Evolutionary conservation across 2,888 invertebrate genomes (phyloP).

Genomic region (Caenorhabditis plicata): DNA sequence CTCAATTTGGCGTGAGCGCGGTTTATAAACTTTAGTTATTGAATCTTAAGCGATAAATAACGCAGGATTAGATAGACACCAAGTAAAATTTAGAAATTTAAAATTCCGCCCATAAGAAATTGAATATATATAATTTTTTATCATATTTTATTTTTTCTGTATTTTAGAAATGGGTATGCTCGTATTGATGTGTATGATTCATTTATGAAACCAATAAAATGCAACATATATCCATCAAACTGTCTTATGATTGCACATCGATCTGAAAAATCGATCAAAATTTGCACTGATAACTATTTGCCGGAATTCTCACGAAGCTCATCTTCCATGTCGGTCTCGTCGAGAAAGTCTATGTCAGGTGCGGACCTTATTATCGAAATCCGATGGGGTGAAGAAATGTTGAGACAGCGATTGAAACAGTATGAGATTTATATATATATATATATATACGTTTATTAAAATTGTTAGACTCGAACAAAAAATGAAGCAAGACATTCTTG

Average conservation of each 20-base stretch:
- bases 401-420: conserved; percentile 5
- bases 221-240: not conserved
- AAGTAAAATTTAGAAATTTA: too few relatives aligned
- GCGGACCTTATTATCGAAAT: not conserved
- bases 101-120: too few relatives aligned
- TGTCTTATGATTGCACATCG: not conserved
- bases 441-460: too few relatives aligned
- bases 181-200: not conserved
- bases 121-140: too few relatives aligned
- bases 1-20: too few relatives aligned
- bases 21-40: too few relatives aligned
- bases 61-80: too few relatives aligned
- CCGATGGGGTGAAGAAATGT: conserved; percentile 4
- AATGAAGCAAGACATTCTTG: not conserved
- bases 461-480: not conserved
- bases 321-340: not conserved
- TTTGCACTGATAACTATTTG: too few relatives aligned
- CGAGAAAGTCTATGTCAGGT: not conserved
- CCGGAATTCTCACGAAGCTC: not conserved
- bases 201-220: not conserved
- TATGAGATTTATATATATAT: too few relatives aligned
- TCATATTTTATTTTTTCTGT: too few relatives aligned
- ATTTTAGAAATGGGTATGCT: not conserved
- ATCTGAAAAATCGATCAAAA: too few relatives aligned
- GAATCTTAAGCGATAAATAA: too few relatives aligned